Conservation (phyloP, 2,113 vertebrate genomes). For the Trematocara marginatum region DNA sequence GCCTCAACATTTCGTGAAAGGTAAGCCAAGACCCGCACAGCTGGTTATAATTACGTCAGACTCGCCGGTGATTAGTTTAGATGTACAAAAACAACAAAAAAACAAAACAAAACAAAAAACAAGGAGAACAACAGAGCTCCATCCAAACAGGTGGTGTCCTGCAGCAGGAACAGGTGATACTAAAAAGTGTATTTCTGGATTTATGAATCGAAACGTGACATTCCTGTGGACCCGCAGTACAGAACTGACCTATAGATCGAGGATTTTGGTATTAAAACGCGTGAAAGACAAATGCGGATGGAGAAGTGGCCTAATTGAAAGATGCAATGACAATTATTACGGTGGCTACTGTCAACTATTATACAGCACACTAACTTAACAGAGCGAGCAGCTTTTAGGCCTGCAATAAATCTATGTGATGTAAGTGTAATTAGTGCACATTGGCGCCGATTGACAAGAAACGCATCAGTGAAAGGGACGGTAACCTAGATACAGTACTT, state of each 20-base stretch:
- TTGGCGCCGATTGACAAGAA: neutral
- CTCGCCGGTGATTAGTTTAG: neutral
- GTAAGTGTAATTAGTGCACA: neutral
- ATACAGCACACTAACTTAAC: neutral
- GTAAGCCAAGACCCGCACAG: constrained; percentile 29
- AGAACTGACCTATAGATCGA: constrained; percentile 27
- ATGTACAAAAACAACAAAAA: neutral
- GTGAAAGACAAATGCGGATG: neutral
- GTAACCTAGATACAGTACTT: neutral
- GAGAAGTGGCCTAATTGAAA: constrained; percentile 2
- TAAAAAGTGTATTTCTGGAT: neutral
- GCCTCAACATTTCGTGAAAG: constrained; percentile 6
- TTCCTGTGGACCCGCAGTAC: neutral
- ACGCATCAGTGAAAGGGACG: neutral
- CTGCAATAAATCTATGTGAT: neutral
- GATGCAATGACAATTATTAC: neutral
- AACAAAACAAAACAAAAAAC: neutral
- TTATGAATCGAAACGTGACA: neutral
- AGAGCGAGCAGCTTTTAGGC: neutral
- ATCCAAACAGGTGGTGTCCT: constrained; percentile 47
- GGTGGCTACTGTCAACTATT: neutral
- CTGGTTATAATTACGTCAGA: neutral
- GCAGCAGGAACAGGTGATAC: neutral
- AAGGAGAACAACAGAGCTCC: neutral
- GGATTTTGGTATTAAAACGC: neutral